These are phyloP conservation scores for Rhingia campestris DNA, from an alignment of 2,888 invertebrate genomes.

Conservation along the genomic window DNA sequence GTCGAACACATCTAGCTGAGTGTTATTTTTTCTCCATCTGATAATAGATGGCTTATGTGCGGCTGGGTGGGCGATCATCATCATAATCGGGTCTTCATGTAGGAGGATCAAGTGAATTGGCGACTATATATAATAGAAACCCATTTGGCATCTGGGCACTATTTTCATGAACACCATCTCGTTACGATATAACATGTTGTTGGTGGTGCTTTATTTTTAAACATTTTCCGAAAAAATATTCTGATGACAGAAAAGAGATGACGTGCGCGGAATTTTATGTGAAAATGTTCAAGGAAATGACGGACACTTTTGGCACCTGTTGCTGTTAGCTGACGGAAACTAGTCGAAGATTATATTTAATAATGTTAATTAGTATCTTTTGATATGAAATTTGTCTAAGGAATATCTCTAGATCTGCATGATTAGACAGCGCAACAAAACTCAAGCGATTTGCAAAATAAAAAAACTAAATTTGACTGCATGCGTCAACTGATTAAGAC, in stretches of 20 bases:
- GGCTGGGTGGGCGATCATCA: neutral
- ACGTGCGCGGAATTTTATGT: neutral
- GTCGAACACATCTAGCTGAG: neutral
- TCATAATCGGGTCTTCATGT: neutral
- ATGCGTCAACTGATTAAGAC: too few relatives aligned
- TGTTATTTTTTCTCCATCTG: neutral
- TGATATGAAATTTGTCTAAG: neutral
- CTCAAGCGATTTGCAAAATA: too few relatives aligned
- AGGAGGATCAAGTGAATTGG: slow-evolving; percentile 22
- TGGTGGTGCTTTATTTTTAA: neutral
- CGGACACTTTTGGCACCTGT: slow-evolving; percentile 5
- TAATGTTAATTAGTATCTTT: neutral
- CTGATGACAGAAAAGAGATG: neutral
- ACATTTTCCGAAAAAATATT: neutral
- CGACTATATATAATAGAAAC: slow-evolving; percentile 33
- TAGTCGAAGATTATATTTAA: neutral
- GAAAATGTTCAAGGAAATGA: neutral
- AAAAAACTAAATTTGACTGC: too few relatives aligned
- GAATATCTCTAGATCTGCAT: too few relatives aligned
- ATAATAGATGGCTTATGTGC: neutral
- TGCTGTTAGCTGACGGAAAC: neutral
- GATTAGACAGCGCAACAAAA: neutral
- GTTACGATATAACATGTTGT: neutral
- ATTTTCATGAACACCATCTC: slow-evolving; percentile 6
- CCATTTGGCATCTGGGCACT: slow-evolving; percentile 29